Evolutionary conservation across 2,113 vertebrate genomes (phyloP).

Genomic region (Coreoperca whiteheadi): DNA sequence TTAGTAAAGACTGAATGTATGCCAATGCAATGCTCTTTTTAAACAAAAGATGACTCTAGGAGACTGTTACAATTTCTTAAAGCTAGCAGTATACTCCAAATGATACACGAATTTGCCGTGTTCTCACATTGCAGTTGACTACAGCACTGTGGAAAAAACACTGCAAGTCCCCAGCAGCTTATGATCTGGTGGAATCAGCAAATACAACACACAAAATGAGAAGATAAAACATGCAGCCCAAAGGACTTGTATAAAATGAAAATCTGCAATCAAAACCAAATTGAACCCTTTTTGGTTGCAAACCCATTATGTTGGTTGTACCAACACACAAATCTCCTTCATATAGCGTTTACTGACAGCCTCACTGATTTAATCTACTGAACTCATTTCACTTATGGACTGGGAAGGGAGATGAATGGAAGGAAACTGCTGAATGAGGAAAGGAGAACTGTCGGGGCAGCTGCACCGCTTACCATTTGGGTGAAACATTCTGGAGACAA

Average conservation of each 20-base stretch:
- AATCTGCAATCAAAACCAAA: neutral
- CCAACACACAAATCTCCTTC: neutral
- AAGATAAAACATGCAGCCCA: neutral
- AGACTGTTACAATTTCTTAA: neutral
- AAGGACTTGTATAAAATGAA: neutral
- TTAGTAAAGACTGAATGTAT: neutral
- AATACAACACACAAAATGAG: neutral
- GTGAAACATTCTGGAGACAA: conserved; percentile 99
- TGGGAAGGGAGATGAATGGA: conserved; percentile 7
- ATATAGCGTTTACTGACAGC: neutral
- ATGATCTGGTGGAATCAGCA: neutral
- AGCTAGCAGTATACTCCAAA: neutral
- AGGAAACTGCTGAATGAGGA: conserved; percentile 12
- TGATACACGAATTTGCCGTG: neutral
- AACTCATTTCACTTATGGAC: neutral
- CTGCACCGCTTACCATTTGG: conserved; percentile 92
- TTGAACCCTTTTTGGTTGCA: neutral
- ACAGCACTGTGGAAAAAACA: neutral
- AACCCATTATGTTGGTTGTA: neutral
- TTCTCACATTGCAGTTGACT: neutral
- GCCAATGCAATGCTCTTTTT: neutral
- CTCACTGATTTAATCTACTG: neutral
- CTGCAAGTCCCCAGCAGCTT: neutral
- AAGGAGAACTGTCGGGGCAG: conserved; percentile 4
- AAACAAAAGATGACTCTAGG: neutral